phyloP scores from a whole-genome alignment of 2,797 vertebrate genomes.

The Aphelocoma californica region DNA sequence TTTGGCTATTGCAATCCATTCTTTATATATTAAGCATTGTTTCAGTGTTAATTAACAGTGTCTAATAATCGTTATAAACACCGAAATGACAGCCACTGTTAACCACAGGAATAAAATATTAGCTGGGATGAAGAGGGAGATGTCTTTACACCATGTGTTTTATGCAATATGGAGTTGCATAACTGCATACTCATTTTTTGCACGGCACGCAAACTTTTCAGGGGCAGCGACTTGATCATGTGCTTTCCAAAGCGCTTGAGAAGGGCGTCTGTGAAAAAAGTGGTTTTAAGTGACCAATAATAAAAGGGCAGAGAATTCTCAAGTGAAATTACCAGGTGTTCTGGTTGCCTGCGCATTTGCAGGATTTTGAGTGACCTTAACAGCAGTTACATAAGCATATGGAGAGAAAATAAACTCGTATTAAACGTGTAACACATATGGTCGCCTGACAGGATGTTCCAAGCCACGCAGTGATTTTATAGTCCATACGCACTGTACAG shows the following conservation, averaged over 20 bases:
- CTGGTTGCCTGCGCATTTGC: background rate
- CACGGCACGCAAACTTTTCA: background rate
- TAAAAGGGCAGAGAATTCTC: background rate
- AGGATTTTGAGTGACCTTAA: constrained; percentile 16
- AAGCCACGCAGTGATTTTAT: background rate
- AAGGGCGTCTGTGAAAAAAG: background rate
- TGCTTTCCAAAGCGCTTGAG: background rate
- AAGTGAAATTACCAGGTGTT: background rate
- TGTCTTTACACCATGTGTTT: background rate
- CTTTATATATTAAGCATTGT: background rate
- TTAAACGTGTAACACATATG: constrained; percentile 20
- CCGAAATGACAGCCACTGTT: background rate
- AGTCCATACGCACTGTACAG: background rate
- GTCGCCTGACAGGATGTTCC: constrained; percentile 27
- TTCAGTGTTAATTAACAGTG: background rate
- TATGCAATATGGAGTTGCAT: background rate
- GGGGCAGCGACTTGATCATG: background rate
- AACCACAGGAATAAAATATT: background rate
- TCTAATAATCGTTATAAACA: background rate
- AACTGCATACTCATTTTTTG: background rate
- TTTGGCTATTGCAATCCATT: background rate
- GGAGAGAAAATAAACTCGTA: background rate
- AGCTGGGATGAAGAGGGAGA: background rate
- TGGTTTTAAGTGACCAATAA: background rate
- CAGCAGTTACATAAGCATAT: constrained; percentile 9